Percentiles rank a stretch among this genome's conserved stretches.
phyloP scores from a whole-genome alignment of 2,888 invertebrate genomes.

The Rhingia campestris region DNA sequence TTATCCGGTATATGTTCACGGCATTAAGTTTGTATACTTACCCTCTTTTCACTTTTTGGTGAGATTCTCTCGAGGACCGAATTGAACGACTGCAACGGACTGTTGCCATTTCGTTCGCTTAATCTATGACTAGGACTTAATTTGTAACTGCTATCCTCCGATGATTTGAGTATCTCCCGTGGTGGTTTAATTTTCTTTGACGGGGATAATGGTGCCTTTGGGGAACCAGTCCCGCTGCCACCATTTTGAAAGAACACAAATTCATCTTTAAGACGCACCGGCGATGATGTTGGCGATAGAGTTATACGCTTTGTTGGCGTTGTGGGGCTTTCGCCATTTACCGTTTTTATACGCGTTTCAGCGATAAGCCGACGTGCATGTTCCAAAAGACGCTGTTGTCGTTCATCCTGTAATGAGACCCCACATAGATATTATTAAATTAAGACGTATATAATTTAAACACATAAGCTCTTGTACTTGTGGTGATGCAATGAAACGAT shows the following conservation, averaged over 20 bases:
- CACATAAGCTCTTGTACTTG: slow-evolving; percentile 42
- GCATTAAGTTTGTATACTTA: slow-evolving; percentile 77
- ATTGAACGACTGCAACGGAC: slow-evolving; percentile 87
- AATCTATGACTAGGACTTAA: slow-evolving; percentile 82
- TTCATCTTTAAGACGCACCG: slow-evolving; percentile 79
- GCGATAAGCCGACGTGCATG: slow-evolving; percentile 94
- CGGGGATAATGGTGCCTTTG: slow-evolving; percentile 77
- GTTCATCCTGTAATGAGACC: slow-evolving; percentile 86
- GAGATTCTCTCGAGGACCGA: slow-evolving; percentile 88
- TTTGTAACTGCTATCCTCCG: slow-evolving; percentile 74
- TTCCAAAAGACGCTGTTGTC: slow-evolving; percentile 93
- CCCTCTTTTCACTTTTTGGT: slow-evolving; percentile 88
- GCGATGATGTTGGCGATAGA: slow-evolving; percentile 82
- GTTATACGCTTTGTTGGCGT: slow-evolving; percentile 82
- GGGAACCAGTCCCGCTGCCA: slow-evolving; percentile 76
- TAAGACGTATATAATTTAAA: neutral
- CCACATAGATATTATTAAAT: neutral
- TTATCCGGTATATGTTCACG: slow-evolving; percentile 28
- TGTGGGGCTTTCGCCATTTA: slow-evolving; percentile 80
- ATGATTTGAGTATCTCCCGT: slow-evolving; percentile 79
- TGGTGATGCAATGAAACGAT: slow-evolving; percentile 65
- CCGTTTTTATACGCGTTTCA: slow-evolving; percentile 87
- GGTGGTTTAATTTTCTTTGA: slow-evolving; percentile 80
- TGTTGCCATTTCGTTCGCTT: slow-evolving; percentile 80
- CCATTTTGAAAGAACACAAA: slow-evolving; percentile 77